Base-by-base conservation (phyloP, 2,888 invertebrate species). In the Rhopalosiphum nymphaeae region DNA sequence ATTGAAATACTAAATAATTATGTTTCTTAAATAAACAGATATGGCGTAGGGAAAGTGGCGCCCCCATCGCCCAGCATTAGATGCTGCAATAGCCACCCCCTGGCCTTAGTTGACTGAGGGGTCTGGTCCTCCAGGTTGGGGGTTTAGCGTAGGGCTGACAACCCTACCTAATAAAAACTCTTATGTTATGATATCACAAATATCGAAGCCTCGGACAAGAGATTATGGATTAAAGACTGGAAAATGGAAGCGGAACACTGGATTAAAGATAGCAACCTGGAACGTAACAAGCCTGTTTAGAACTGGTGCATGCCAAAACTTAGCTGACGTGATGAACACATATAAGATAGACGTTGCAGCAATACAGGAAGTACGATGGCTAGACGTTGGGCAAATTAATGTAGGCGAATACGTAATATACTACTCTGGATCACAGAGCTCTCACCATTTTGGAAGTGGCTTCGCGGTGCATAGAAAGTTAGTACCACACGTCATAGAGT, bases 251-350 rank as follows among this genome's bases (percentile, higher is more conserved):
- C 36, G 2, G 78, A 78, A 42, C 5, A 36, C 42, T 0, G 67
- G 25, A 36, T 78, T 67, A 67, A 90, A 42, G 67, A 49, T 49
- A 56, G 49, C 46, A 29, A 78, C 78, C 5, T 91, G 49, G 78
- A 91, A 78, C 53, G 7, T 78, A 49, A 91, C 49, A 36, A 78
- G 78, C 49, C 26, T 78, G 4, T 91, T 91, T 91, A 78, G 26
- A 49, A 91, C 49, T 78, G 49, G 78, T 0, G 49, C 91, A 36
- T 78, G 90, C 36, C 78, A 91, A 49, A 36, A 91, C 0, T 36
- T 49, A 36, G 29, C 56, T 3, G 67, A 90, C 16, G n/a, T 67
- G 3, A n/a, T 90, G 3, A 56, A 42, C 4, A 61, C 42, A 57
- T 89, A 89, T 29, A 89, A 44, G 26, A 44, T 90, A 67, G 61